phyloP scores from a whole-genome alignment of 2,113 vertebrate species.

The Athene noctua region DNA sequence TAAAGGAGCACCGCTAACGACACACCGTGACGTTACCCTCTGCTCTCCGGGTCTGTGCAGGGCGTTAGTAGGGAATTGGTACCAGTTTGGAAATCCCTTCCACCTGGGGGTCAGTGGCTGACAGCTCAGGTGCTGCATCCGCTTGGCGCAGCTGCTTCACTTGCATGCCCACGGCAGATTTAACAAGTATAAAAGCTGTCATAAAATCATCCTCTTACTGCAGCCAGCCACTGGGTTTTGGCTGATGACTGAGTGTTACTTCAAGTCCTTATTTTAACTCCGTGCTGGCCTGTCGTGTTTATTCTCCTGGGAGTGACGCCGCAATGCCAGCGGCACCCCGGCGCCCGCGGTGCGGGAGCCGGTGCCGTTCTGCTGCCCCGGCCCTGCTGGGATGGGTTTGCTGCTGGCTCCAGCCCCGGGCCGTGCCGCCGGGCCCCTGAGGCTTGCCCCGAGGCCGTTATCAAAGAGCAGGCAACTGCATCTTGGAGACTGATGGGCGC shows the following conservation, averaged over 20 bases:
- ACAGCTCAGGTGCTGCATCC: background rate
- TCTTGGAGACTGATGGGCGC: rapidly evolving
- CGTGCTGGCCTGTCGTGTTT: background rate
- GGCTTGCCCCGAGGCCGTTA: background rate
- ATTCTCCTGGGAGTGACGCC: background rate
- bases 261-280: background rate
- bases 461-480: background rate
- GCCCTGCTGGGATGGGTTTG: background rate
- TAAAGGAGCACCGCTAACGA: background rate
- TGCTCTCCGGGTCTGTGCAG: rapidly evolving
- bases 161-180: background rate
- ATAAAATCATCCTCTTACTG: background rate
- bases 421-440: rapidly evolving
- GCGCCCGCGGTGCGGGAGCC: background rate
- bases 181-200: background rate
- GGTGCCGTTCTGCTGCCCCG: background rate
- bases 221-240: background rate
- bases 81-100: background rate
- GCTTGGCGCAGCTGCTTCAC: background rate
- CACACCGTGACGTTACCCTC: rapidly evolving
- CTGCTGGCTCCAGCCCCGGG: background rate
- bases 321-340: background rate
- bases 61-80: background rate
- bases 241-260: background rate
- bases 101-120: background rate